Evolutionary conservation across 2,888 invertebrate genomes (phyloP), one percentile per base, ranked within the genome.

Genomic region (Eristalis tenax): DNA sequence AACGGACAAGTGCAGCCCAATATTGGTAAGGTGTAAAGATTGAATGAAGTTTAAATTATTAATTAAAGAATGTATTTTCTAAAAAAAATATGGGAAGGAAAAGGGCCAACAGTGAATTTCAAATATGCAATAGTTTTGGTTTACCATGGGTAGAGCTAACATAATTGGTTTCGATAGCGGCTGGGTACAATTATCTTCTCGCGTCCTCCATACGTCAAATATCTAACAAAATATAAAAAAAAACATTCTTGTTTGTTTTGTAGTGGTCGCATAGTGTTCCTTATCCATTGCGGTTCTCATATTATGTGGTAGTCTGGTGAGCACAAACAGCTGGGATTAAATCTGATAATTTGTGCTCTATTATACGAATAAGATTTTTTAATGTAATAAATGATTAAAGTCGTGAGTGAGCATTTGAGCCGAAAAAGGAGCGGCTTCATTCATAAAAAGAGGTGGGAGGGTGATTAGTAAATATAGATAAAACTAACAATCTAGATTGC

Each of bases 241-340:
- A 38, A 35, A 35, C 35, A 35, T 70, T 79, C 40, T 71, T 71
- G 71, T 80, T 80, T 76, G 71, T 79, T 70, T 83, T 70, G 75
- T 74, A 81, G 74, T 74, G 69, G 74, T 75, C 57, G 69, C 11
- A 63, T 74, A 63, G 69, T 75, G 75, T 43, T 75, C 15, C 18
- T 64, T 35, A 11, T 10, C 4, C 15, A 22, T 32, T n/a, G 13
- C n/a, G 43, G 28, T 40, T 69, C 26, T 23, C 56, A 28, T 70
- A 22, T 26, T 61, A 76, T 43, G 35, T 38, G 38, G 13, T 1
- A 38, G 38, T 13, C 38, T 13, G 4, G 11, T 11, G 35, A 38
- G 35, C 35, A 38, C 5, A 40, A 82, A 82, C 75, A 76, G 81
- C 75, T 76, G 69, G 57, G 15, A 26, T 13, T 26, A 8, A 22